Evolutionary conservation across 1,140 invertebrate species (phyloP).

Genomic region (Yoshiicerus persimilis): DNA sequence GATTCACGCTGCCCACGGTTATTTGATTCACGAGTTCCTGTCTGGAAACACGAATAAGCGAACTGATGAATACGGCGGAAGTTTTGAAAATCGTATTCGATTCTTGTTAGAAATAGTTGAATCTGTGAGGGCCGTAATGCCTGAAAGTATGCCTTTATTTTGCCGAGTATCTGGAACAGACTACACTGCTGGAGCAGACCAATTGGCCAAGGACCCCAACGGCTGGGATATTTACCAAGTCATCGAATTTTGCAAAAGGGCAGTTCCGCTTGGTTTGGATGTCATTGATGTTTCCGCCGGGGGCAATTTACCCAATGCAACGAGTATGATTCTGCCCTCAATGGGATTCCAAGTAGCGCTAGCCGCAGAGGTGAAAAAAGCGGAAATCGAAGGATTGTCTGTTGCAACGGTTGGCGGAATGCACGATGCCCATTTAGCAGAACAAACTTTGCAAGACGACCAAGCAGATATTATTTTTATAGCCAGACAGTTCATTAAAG

Average conservation of each 20-base stretch:
- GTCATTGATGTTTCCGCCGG: conserved; percentile 31
- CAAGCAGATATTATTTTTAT: conserved; percentile 15
- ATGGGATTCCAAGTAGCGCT: conserved; percentile 29
- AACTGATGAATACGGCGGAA: neutral
- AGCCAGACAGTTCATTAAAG: conserved; percentile 21
- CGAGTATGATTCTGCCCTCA: neutral
- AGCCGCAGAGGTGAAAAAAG: conserved; percentile 18
- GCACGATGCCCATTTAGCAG: neutral
- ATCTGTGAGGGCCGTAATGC: neutral
- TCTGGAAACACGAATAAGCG: neutral
- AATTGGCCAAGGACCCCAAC: neutral
- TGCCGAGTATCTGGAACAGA: conserved; percentile 29
- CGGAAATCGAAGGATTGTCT: neutral
- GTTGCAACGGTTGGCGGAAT: conserved; percentile 13
- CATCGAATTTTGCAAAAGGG: conserved; percentile 10
- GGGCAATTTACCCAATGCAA: neutral
- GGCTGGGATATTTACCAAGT: conserved; percentile 34
- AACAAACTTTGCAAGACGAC: neutral
- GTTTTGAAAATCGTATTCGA: neutral
- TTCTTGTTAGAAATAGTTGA: neutral
- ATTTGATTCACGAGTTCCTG: neutral
- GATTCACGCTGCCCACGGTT: neutral
- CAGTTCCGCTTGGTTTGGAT: conserved; percentile 14
- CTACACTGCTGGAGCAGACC: neutral
- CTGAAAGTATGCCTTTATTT: conserved; percentile 23